Evolutionary conservation across 2,888 invertebrate genomes (phyloP).

Genomic region (Cheilosia vulpina): DNA sequence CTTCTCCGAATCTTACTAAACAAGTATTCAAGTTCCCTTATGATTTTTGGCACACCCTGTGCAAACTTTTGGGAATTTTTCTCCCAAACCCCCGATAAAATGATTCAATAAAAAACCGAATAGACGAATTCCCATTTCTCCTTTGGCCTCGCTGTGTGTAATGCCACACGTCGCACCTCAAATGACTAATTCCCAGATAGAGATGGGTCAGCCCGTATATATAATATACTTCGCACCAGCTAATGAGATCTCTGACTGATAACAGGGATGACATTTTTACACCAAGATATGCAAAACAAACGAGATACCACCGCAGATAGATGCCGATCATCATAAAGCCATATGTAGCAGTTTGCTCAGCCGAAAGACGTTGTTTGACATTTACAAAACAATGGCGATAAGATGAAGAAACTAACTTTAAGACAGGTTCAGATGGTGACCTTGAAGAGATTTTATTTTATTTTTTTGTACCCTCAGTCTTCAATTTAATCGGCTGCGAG

Average conservation of each 20-base stretch:
- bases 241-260: conserved; percentile 13
- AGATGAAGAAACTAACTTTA: not conserved
- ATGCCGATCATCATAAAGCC: conserved; percentile 5
- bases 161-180: too few species aligned
- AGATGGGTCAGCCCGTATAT: not conserved
- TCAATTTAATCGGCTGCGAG: conserved; percentile 57
- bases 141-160: too few species aligned
- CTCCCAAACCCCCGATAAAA: too few species aligned
- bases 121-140: too few species aligned
- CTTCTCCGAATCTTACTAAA: too few species aligned
- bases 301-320: not conserved
- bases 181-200: not conserved
- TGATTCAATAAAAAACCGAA: too few species aligned
- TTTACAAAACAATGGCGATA: conserved; percentile 4
- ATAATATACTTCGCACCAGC: too few species aligned
- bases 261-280: conserved; percentile 2
- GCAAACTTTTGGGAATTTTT: too few species aligned
- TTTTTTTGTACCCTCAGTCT: conserved; percentile 17
- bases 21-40: too few species aligned
- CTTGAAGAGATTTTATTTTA: not conserved
- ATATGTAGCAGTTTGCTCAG: not conserved
- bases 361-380: not conserved
- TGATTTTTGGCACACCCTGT: too few species aligned
- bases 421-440: conserved; percentile 2
- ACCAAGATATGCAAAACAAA: conserved; percentile 10